These are phyloP conservation scores for Eriocheir sinensis DNA, from an alignment of 1,140 invertebrate species.

Conservation along the genomic window DNA sequence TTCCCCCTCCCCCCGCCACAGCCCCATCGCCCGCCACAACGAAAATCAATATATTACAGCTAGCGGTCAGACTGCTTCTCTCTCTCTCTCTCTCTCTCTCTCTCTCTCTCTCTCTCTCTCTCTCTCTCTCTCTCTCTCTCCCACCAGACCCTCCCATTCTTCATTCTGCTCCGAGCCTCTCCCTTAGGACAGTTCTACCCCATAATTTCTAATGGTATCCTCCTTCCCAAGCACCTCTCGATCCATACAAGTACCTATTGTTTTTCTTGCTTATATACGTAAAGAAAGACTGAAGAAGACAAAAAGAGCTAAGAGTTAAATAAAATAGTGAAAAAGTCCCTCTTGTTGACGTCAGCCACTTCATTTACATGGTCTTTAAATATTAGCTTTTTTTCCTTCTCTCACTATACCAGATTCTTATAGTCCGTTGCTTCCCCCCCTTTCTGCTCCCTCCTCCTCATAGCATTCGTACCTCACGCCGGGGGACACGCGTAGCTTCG, in stretches of 20 bases:
- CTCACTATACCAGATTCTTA: background rate
- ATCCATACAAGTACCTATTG: background rate
- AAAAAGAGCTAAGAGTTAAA: no score
- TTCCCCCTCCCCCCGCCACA: background rate
- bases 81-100: slow-evolving; percentile 39
- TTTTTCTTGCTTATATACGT: background rate
- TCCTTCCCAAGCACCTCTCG: background rate
- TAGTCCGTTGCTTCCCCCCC: background rate
- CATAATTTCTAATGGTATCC: background rate
- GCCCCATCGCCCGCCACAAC: slow-evolving; percentile 37
- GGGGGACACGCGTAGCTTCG: no score
- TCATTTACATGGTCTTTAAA: background rate
- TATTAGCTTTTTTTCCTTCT: background rate
- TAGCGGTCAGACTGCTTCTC: slow-evolving; percentile 41
- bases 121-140: slow-evolving; percentile 32
- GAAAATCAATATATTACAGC: slow-evolving; percentile 72
- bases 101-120: slow-evolving; percentile 38
- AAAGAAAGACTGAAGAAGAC: no score
- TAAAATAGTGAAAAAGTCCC: no score
- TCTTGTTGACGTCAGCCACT: background rate
- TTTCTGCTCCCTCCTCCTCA: background rate
- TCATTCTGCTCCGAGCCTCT: background rate
- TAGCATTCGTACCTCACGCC: background rate
- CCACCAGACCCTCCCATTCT: background rate
- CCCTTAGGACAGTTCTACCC: no score